phyloP scores from a whole-genome alignment of 2,113 vertebrate species.

The Phyllostomus discolor region DNA sequence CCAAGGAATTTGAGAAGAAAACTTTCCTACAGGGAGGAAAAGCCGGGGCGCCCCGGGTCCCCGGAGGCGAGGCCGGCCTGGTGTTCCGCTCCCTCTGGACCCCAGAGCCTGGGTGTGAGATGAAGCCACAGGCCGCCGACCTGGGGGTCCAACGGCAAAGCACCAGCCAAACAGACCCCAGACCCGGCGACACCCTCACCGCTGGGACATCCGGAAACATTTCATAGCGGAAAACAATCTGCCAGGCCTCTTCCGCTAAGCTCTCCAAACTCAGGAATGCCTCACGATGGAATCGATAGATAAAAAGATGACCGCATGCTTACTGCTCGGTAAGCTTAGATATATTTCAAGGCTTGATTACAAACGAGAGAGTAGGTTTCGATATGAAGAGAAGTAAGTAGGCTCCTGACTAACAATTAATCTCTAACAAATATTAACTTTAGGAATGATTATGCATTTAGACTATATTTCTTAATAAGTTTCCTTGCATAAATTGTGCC shows the following conservation, averaged over 20 bases:
- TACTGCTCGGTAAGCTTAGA: background rate
- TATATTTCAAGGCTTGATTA: background rate
- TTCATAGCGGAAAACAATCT: background rate
- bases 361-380: background rate
- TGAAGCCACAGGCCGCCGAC: rapidly evolving
- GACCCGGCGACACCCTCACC: rapidly evolving
- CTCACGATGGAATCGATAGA: background rate
- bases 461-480: conserved; percentile 63
- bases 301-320: background rate
- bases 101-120: background rate
- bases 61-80: rapidly evolving
- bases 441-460: conserved; percentile 51
- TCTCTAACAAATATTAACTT: conserved; percentile 67
- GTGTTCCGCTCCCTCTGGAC: background rate
- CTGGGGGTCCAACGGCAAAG: rapidly evolving
- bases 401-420: conserved; percentile 57
- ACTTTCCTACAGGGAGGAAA: background rate
- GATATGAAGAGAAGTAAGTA: conserved; percentile 12
- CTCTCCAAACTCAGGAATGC: background rate
- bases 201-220: rapidly evolving
- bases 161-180: background rate
- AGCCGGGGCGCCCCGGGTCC: rapidly evolving
- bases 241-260: too few relatives aligned
- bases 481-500: conserved; percentile 63
- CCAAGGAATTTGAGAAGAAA: background rate